A percentile compares a stretch with the other conserved stretches of the same genome.
These are phyloP conservation scores for Taphrorychus bicolor DNA, from an alignment of 2,888 invertebrate species.

Conservation along the genomic window DNA sequence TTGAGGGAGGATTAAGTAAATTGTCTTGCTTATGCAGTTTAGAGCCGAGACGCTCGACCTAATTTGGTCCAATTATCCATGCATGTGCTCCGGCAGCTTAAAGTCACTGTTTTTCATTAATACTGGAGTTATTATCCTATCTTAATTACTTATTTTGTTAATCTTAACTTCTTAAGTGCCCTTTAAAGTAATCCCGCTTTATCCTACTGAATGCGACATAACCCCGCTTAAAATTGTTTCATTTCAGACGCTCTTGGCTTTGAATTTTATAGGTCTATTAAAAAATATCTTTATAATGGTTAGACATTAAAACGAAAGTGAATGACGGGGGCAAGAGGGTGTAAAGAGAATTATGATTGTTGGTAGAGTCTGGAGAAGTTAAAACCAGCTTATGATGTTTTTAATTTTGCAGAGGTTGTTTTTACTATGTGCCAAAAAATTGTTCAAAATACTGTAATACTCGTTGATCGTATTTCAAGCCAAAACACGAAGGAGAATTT, in stretches of 20 bases:
- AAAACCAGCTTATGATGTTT: too few species aligned
- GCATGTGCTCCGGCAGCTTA: background rate
- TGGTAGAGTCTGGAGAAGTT: too few species aligned
- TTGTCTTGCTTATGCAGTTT: background rate
- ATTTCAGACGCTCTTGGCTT: background rate
- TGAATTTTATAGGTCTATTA: background rate
- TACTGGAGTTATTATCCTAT: background rate
- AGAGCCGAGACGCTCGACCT: background rate
- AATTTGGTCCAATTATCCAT: background rate
- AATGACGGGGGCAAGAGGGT: too few species aligned
- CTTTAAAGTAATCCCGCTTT: slow-evolving; percentile 3
- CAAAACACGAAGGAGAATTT: slow-evolving; percentile 36
- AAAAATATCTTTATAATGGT: slow-evolving; percentile 1
- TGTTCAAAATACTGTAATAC: slow-evolving; percentile 8
- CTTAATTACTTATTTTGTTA: slow-evolving; percentile 5
- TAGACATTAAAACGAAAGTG: background rate
- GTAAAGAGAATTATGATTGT: too few species aligned
- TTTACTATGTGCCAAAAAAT: too few species aligned
- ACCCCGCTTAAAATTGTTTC: background rate
- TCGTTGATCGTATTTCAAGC: slow-evolving; percentile 27
- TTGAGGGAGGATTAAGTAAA: slow-evolving; percentile 4
- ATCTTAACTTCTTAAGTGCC: background rate
- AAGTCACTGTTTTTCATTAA: background rate
- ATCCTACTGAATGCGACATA: background rate
- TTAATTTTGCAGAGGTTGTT: too few species aligned